Evolutionary conservation across 2,113 vertebrate genomes (phyloP), one percentile per base, ranked within the genome.

Genomic region (Actenoides hombroni): DNA sequence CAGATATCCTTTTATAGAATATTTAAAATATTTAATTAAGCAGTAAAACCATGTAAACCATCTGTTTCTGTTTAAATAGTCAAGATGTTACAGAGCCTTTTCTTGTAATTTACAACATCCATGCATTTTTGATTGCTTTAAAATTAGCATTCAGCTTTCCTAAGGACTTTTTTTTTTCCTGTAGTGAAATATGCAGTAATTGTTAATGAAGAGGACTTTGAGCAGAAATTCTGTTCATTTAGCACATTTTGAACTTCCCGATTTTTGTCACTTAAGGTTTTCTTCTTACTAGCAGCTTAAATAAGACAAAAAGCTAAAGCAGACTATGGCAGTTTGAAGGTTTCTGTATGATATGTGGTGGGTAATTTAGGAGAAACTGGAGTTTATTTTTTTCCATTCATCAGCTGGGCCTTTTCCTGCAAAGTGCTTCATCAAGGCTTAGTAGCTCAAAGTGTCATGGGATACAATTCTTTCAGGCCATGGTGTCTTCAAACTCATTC

Each of bases 1-100:
- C 70, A 85, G 67, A 88, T 94, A 80, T 12, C 2, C 76, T 94
- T 96, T 92, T 83, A 65, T 33, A 73, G 65, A 83, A 79, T 70
- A 61, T 83, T 77, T 79, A 65, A 91, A 82, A 85, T 91, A 49
- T 59, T 95, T 95, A 95, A 96, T 96, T 95, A 97, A 96, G 49
- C 75, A 85, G 48, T 94, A 83, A 94, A 91, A 49, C 63, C 31
- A 51, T 83, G 59, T 77, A 94, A 95, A 83, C 90, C 84, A 95
- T 96, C 94, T 97, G 96, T 46, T 91, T 92, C 84, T 94, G 28
- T 90, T 91, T 70, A 90, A 95, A 85, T 69, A 96, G 87, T 74
- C 84, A 94, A 95, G 75, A 96, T 93, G 84, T 61, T 95, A 40
- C 77, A 73, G 61, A 91, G 63, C 49, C 25, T 42, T 93, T 96